Conservation (phyloP, 23 tunicate species). For the Ciona savignyi region DNA sequence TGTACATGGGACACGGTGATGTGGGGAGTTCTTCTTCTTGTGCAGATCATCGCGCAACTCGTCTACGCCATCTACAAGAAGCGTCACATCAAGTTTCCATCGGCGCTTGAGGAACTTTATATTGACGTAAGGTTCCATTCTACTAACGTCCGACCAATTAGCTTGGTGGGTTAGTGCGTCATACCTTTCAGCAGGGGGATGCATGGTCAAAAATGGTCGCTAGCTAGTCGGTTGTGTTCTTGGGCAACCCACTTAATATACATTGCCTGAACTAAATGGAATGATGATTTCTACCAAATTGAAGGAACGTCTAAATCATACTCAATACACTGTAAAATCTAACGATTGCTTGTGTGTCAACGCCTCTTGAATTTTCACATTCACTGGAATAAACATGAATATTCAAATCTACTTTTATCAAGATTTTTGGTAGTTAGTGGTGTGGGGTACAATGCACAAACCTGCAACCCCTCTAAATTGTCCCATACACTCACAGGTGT, state of each 20-base stretch:
- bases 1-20: conserved; percentile 66
- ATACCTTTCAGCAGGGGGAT: too few species aligned
- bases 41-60: conserved; percentile 53
- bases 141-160: background rate
- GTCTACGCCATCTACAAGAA: conserved; percentile 33
- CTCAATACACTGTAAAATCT: too few species aligned
- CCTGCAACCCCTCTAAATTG: background rate
- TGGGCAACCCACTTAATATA: too few species aligned
- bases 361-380: background rate
- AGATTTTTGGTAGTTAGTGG: background rate
- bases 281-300: too few species aligned
- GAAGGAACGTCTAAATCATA: too few species aligned
- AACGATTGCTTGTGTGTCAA: too few species aligned
- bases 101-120: conserved; percentile 60
- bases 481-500: conserved; percentile 25
- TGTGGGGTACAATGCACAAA: background rate
- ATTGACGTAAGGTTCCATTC: conserved; percentile 17
- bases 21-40: conserved; percentile 52
- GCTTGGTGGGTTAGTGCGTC: background rate
- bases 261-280: too few species aligned
- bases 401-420: too few species aligned
- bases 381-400: too few species aligned
- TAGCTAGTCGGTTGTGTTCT: too few species aligned
- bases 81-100: conserved; percentile 38
- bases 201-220: too few species aligned